phyloP scores from a whole-genome alignment of 2,888 invertebrate genomes.

The Acronicta aceris region DNA sequence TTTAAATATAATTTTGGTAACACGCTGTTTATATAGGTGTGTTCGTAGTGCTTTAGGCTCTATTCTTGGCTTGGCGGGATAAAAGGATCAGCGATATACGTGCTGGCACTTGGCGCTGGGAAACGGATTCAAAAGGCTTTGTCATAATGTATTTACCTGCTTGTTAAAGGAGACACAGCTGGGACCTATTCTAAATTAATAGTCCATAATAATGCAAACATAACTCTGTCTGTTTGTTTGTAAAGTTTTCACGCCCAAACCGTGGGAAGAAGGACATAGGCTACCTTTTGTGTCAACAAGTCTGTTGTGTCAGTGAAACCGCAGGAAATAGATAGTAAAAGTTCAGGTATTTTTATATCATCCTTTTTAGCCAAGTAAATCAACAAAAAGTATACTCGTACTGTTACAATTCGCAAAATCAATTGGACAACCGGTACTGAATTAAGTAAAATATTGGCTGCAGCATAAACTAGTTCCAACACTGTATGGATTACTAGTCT shows the following conservation, averaged over 20 bases:
- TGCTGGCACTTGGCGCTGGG: slow-evolving; percentile 9
- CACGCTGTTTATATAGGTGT: slow-evolving; percentile 23
- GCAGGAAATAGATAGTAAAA: too few relatives aligned
- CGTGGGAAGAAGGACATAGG: too few relatives aligned
- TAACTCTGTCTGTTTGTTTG: too few relatives aligned
- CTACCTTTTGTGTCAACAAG: too few relatives aligned
- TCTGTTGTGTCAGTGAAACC: too few relatives aligned
- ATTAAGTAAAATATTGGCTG: slow-evolving; percentile 46
- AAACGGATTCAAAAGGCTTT: slow-evolving; percentile 27
- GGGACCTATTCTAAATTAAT: too few relatives aligned
- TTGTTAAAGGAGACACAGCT: slow-evolving; percentile 27
- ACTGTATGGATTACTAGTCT: slow-evolving; percentile 40
- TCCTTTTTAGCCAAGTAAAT: too few relatives aligned
- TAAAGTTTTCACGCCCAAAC: too few relatives aligned
- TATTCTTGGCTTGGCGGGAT: slow-evolving; percentile 40
- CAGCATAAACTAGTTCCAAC: slow-evolving; percentile 28
- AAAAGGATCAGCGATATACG: slow-evolving; percentile 18
- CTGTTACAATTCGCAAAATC: slow-evolving; percentile 29
- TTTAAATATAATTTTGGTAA: slow-evolving; percentile 40
- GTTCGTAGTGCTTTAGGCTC: slow-evolving; percentile 21
- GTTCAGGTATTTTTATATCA: too few relatives aligned
- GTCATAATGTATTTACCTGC: slow-evolving; percentile 14
- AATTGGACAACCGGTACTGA: slow-evolving; percentile 34
- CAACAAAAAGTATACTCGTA: not conserved
- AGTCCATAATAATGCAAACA: too few relatives aligned